phyloP scores from a whole-genome alignment of 1,140 invertebrate species.

The Phenacoccus solenopsis region DNA sequence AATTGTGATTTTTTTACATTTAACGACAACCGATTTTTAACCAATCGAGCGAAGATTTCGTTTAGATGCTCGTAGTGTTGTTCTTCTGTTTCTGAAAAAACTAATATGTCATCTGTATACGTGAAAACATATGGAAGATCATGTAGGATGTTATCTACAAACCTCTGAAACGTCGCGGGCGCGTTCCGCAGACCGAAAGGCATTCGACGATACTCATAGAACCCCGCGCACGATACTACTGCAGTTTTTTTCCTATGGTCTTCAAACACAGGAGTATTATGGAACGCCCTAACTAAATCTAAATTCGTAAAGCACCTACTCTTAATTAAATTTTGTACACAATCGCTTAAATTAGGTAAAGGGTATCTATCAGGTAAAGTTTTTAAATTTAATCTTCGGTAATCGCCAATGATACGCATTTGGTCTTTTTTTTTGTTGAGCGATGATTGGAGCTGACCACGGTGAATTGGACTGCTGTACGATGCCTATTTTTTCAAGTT shows the following conservation, averaged over 20 bases:
- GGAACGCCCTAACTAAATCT: slow-evolving; percentile 37
- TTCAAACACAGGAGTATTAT: slow-evolving; percentile 35
- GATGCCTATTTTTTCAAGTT: too few species aligned
- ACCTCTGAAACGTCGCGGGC: slow-evolving; percentile 35
- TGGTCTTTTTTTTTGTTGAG: too few species aligned
- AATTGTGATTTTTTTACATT: background rate
- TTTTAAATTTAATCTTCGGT: background rate
- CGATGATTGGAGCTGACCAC: too few species aligned
- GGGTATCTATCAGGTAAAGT: too few species aligned
- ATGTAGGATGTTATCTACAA: background rate
- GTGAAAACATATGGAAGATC: background rate
- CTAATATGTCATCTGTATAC: background rate
- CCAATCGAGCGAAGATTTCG: background rate
- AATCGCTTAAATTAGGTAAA: too few species aligned
- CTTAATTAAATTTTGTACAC: too few species aligned
- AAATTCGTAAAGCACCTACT: slow-evolving; percentile 32
- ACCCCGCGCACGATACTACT: slow-evolving; percentile 31
- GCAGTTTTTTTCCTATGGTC: slow-evolving; percentile 36
- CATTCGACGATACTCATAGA: slow-evolving; percentile 34
- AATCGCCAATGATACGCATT: too few species aligned
- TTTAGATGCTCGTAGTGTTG: background rate
- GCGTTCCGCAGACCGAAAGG: slow-evolving; percentile 35
- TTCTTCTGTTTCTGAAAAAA: background rate
- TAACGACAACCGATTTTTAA: background rate
- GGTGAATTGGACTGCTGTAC: too few species aligned